These are phyloP conservation scores for Acrocephalus kingi DNA, from an alignment of 2,113 vertebrate genomes.

Conservation along the genomic window DNA sequence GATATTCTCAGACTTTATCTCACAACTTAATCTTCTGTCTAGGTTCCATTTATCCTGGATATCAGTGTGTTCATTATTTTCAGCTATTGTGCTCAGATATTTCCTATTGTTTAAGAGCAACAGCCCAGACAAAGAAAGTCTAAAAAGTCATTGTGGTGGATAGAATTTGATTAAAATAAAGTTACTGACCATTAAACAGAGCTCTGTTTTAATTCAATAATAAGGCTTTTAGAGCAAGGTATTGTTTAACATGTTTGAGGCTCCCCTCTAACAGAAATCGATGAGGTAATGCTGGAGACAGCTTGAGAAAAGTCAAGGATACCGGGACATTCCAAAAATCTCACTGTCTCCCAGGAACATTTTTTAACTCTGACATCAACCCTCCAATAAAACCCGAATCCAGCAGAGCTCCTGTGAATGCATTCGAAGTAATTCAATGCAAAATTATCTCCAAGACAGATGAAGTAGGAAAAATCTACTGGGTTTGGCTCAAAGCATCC, in stretches of 20 bases:
- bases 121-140: background rate
- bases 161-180: constrained; percentile 4
- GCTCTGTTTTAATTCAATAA: constrained; percentile 15
- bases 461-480: constrained; percentile 48
- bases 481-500: background rate
- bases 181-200: background rate
- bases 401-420: constrained; percentile 46
- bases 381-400: constrained; percentile 37
- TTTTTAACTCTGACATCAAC: constrained; percentile 65
- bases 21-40: background rate
- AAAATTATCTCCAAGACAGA: constrained; percentile 58
- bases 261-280: constrained; percentile 23
- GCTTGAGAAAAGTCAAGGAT: constrained; percentile 48
- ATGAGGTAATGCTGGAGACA: constrained; percentile 59
- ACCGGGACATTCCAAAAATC: constrained; percentile 52
- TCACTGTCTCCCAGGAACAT: constrained; percentile 60
- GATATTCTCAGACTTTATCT: background rate
- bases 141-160: background rate
- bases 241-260: constrained; percentile 46
- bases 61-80: background rate
- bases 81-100: background rate
- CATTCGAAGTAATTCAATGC: constrained; percentile 25
- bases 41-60: background rate
- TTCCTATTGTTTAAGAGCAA: constrained; percentile 22
- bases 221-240: background rate